Conservation (phyloP, 2,888 invertebrate species). For the Acanthococcus lagerstroemiae region DNA sequence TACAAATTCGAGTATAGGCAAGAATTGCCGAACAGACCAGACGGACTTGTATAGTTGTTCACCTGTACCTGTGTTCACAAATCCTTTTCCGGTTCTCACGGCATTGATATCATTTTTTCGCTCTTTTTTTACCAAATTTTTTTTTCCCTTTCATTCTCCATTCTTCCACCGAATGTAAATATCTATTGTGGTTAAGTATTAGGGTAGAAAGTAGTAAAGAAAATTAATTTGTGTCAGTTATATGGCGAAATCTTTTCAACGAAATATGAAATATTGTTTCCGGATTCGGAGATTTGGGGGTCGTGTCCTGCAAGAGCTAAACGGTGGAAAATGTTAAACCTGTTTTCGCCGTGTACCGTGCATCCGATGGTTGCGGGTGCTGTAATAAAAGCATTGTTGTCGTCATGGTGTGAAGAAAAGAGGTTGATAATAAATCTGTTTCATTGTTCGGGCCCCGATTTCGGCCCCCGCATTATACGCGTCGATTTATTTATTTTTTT, state of each 20-base stretch:
- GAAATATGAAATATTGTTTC: conserved; percentile 25
- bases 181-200: background rate
- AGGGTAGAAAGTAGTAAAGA: background rate
- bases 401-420: too few relatives aligned
- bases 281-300: conserved; percentile 4
- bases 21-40: background rate
- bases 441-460: background rate
- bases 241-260: conserved; percentile 6
- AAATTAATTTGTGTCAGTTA: conserved; percentile 10
- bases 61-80: background rate
- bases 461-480: background rate
- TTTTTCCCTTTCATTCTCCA: too few relatives aligned
- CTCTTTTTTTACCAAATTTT: too few relatives aligned
- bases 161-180: background rate
- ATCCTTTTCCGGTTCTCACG: background rate
- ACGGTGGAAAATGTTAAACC: background rate
- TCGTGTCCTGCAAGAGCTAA: background rate
- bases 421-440: background rate
- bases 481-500: background rate
- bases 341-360: background rate
- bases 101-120: too few relatives aligned
- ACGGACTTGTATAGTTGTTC: too few relatives aligned
- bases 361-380: background rate
- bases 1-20: background rate
- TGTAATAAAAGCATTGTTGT: background rate